Base-by-base conservation (phyloP, 2,888 invertebrate species). In the Deroplatys truncata region DNA sequence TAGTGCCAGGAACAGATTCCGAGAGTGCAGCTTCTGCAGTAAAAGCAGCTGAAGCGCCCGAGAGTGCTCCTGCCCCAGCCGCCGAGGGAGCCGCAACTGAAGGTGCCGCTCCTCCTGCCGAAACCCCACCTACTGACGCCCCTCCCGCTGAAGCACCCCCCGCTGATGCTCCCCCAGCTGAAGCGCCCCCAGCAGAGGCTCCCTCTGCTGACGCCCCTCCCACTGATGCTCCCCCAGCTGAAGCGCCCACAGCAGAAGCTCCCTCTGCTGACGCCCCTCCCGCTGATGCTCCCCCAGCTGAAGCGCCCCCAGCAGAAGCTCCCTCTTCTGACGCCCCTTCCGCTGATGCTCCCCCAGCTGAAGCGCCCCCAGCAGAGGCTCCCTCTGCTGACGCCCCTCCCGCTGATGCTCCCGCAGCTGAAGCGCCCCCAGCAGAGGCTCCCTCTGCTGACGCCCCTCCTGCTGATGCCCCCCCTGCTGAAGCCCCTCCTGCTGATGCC, bases 1-100 rank as follows among this genome's bases (percentile, higher is more conserved):
- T 72, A 72, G 56, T 72, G 56, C 56, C 56, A 20, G 56, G 56
- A 20, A 72, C 56, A 20, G 56, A 72, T 0, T 16, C 56, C 56
- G 56, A 20, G 20, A 25, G 1, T 20, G 56, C 56, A 25, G 56
- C 56, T 72, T 20, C 56, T 72, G 56, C 8, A 72, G 25, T 72
- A 4, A 25, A 16, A 72, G 56, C 15, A 56, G 92, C 92, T 25
- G 92, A 92, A 88, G 92, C 92, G n/a, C 92, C 92, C 4, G 92
- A 92, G 89, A 93, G 93, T 5, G 92, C 93, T 0, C 31, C 29
- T 8, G 91, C 91, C 56, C 91, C 91, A 56, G 92, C 93, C 0
- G 91, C 92, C 13, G 92, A 92, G 90, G 93, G 93, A 84, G 93
- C 93, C 0, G 93, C 94, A 49, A 92, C 93, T 8, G 93, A 92